A percentile compares a stretch with the other conserved stretches of the same genome.
Evolutionary conservation across 1,140 invertebrate genomes (phyloP).

Genomic region (Oscheius sp.): DNA sequence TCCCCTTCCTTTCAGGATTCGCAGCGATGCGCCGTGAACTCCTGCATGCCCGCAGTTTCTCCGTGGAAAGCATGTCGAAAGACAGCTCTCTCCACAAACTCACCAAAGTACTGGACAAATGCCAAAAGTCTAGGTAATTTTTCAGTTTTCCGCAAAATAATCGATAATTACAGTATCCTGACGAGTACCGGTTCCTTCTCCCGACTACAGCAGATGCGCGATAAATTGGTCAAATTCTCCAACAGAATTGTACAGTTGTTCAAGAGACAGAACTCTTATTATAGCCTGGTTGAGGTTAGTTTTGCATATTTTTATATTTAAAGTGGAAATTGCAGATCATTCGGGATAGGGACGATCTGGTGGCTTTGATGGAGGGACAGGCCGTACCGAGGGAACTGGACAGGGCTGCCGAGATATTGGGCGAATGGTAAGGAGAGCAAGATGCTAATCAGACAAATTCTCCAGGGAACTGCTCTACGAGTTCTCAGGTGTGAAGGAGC

Average conservation of each 20-base stretch:
- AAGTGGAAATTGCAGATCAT: slow-evolving; percentile 29
- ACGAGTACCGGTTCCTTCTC: neutral
- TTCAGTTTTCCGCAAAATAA: neutral
- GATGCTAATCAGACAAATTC: slow-evolving; percentile 1
- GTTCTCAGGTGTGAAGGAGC: neutral
- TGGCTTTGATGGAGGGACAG: slow-evolving; percentile 26
- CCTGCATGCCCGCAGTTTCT: neutral
- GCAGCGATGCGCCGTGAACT: neutral
- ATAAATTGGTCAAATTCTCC: slow-evolving; percentile 7
- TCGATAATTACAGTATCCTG: slow-evolving; percentile 6
- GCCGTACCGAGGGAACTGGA: neutral
- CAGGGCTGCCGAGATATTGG: neutral
- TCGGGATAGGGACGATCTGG: slow-evolving; percentile 23
- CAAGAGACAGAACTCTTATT: slow-evolving; percentile 16
- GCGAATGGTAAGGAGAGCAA: slow-evolving; percentile 10
- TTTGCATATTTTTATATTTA: neutral
- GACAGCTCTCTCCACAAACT: neutral
- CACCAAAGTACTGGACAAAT: neutral
- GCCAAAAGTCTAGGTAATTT: neutral
- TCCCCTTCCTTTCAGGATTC: too few species aligned
- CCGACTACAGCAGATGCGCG: neutral
- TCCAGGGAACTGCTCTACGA: slow-evolving; percentile 11
- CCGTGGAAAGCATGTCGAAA: neutral
- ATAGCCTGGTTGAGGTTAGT: slow-evolving; percentile 29
- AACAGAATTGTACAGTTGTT: slow-evolving; percentile 12